Percentiles rank a stretch among this genome's conserved stretches.
Evolutionary conservation across 2,888 invertebrate genomes (phyloP).

Genomic region (Tillus elongatus): DNA sequence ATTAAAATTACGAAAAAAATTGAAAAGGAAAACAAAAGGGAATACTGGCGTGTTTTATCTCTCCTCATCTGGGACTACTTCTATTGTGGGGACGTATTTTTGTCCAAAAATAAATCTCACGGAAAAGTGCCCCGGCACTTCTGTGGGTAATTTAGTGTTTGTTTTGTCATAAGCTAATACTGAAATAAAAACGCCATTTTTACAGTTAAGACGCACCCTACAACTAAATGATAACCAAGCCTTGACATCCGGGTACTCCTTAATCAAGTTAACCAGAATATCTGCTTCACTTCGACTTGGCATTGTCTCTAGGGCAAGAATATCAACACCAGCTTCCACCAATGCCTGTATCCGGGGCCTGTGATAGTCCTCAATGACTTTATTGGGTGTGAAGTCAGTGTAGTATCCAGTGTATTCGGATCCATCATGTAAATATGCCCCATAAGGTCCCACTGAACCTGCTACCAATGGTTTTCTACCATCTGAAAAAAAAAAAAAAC

Average conservation of each 20-base stretch:
- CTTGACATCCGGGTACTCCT: constrained; percentile 62
- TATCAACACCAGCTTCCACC: constrained; percentile 65
- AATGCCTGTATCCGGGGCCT: constrained; percentile 64
- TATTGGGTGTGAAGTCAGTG: constrained; percentile 50
- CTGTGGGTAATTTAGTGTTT: no score
- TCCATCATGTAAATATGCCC: constrained; percentile 75
- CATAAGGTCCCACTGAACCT: constrained; percentile 84
- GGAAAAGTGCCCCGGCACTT: no score
- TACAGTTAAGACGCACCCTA: no score
- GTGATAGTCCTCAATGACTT: constrained; percentile 67
- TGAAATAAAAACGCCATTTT: constrained; percentile 11
- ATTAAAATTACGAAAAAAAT: no score
- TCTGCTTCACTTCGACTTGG: constrained; percentile 73
- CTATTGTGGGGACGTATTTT: neutral
- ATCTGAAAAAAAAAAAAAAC: no score
- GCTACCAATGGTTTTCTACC: constrained; percentile 56
- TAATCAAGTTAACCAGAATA: constrained; percentile 64
- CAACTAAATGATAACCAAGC: constrained; percentile 85
- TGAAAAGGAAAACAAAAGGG: neutral
- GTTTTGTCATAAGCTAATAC: no score
- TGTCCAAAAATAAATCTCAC: no score
- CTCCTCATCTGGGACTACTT: no score
- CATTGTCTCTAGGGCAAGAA: constrained; percentile 82
- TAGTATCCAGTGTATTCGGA: constrained; percentile 82
- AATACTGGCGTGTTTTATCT: neutral